These are phyloP conservation scores for Lapara coniferarum DNA, from an alignment of 2,888 invertebrate species.

Conservation along the genomic window DNA sequence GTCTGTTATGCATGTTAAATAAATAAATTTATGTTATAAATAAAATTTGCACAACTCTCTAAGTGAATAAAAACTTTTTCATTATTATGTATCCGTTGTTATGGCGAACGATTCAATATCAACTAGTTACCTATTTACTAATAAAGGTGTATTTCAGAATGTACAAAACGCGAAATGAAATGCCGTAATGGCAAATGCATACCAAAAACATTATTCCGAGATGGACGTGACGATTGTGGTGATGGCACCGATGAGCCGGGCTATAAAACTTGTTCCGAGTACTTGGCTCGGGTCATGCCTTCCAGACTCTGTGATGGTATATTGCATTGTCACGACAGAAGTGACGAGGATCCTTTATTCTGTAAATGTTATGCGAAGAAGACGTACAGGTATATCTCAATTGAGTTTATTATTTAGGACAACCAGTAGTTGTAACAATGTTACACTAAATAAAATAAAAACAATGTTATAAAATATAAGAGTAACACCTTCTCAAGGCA, in stretches of 20 bases:
- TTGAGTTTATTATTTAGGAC: too few species aligned
- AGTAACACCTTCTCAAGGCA: too few species aligned
- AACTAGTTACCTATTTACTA: neutral
- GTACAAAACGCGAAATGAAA: constrained; percentile 85
- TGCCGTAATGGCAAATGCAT: constrained; percentile 88
- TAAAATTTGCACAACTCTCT: too few species aligned
- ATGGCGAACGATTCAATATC: neutral
- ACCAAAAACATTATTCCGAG: constrained; percentile 87
- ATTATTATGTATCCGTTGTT: too few species aligned
- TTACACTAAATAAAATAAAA: too few species aligned
- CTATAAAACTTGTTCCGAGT: constrained; percentile 85
- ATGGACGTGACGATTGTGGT: constrained; percentile 86
- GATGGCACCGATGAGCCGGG: constrained; percentile 88
- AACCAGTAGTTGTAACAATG: too few species aligned
- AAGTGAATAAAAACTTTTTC: too few species aligned
- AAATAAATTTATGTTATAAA: too few species aligned
- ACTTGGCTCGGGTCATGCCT: constrained; percentile 87
- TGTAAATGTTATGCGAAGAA: constrained; percentile 84
- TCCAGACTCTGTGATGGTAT: constrained; percentile 89
- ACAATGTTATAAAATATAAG: constrained; percentile 35
- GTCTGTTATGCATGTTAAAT: too few species aligned
- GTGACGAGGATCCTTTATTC: constrained; percentile 87
- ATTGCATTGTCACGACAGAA: constrained; percentile 89
- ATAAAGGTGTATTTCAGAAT: constrained; percentile 78
- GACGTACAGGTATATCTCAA: constrained; percentile 52